phyloP scores from a whole-genome alignment of 23 tunicate genomes.

The Ciona savignyi region DNA sequence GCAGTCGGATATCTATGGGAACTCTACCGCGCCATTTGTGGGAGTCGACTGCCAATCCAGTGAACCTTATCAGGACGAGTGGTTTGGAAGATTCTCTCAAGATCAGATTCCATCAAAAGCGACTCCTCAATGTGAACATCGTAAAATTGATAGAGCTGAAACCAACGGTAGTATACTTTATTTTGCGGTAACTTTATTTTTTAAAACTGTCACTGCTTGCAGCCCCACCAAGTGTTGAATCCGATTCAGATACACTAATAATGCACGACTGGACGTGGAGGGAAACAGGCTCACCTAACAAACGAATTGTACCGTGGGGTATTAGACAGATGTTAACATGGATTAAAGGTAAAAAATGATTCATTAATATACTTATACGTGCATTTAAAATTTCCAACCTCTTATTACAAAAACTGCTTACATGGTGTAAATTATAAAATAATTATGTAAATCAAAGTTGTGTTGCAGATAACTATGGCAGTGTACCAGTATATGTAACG shows the following conservation, averaged over 20 bases:
- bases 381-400: too few species aligned
- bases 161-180: background rate
- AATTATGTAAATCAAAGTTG: too few species aligned
- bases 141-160: background rate
- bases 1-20: conserved; percentile 61
- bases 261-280: conserved; percentile 79
- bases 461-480: conserved; percentile 54
- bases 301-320: conserved; percentile 89
- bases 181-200: too few species aligned
- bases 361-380: too few species aligned
- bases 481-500: conserved; percentile 58
- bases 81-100: conserved; percentile 3
- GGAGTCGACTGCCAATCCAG: conserved; percentile 26
- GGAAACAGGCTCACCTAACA: conserved; percentile 46
- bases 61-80: conserved; percentile 4
- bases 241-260: conserved; percentile 28
- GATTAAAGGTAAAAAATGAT: conserved; percentile 88
- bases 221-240: conserved; percentile 40
- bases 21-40: conserved; percentile 63
- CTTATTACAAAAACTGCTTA: too few species aligned
- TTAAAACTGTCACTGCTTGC: too few species aligned
- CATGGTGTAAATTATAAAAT: too few species aligned
- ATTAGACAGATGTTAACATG: conserved; percentile 62
- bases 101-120: conserved; percentile 22
- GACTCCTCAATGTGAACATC: background rate